Evolutionary conservation across 2,888 invertebrate genomes (phyloP), one percentile per base, ranked within the genome.

Genomic region (Cheilosia urbana): DNA sequence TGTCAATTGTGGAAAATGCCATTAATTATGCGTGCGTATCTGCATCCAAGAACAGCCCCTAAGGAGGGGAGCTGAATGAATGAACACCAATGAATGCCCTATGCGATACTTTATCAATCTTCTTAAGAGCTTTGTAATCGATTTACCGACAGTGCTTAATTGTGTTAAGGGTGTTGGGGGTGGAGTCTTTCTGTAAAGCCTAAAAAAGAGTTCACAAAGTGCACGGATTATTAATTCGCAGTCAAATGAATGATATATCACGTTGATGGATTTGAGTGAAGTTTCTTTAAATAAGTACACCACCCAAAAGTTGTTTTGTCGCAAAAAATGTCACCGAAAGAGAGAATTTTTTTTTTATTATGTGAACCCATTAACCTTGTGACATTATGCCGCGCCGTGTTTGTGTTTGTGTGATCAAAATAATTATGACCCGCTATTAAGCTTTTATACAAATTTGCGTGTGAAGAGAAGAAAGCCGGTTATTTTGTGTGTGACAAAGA

Each of bases 51-150:
- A 15, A 27, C 37, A 13, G 1, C 42, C 11, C 47, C 60, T 13
- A 37, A 37, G 37, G 13, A 37, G 37, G 37, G 37, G 4, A 37
- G 37, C 4, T 1, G 11, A 13, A 13, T 37, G 37, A 37, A 13
- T 66, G 40, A 75, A 75, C 47, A 47, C 63, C 47, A 65, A 57
- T 75, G 66, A 51, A 58, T 66, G 57, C 47, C 66, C 57, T 30
- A 19, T 65, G 49, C 7, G 7, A 57, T 63, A 72, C 63, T 72
- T 65, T 79, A 79, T 79, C 65, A 65, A 72, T 79, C 58, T 72
- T 65, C 58, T 60, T 79, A 72, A 72, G 72, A 79, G 65, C 34
- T 78, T 63, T 42, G 19, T 58, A 71, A 79, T 79, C 79, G 79
- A 79, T 79, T 79, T 72, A 72, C 72, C 66, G 79, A 79, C 78